Evolutionary conservation across 2,113 vertebrate genomes (phyloP).

Genomic region (Euleptes europaea): DNA sequence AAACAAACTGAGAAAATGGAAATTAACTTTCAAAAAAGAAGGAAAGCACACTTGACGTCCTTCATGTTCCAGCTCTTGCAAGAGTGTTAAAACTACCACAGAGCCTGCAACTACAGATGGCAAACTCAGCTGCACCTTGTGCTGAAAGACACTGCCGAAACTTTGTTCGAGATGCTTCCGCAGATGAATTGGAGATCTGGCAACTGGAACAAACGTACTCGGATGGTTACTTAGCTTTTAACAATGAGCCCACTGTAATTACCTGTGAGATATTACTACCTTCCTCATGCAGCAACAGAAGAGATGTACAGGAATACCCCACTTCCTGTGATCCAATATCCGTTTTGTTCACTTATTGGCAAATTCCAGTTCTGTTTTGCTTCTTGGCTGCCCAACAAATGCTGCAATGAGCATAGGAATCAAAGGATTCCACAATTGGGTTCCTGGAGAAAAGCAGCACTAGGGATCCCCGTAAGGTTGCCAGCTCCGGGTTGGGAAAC

Average conservation of each 20-base stretch:
- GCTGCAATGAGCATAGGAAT: neutral
- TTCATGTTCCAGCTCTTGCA: slow-evolving; percentile 59
- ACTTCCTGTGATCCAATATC: neutral
- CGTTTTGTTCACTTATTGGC: neutral
- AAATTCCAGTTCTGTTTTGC: neutral
- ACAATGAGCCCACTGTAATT: fast-evolving
- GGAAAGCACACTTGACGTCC: slow-evolving; percentile 65
- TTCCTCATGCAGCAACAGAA: neutral
- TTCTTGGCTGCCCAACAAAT: neutral
- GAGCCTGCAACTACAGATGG: slow-evolving; percentile 75
- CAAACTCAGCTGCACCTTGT: slow-evolving; percentile 57
- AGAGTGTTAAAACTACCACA: slow-evolving; percentile 70
- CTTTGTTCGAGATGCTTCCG: slow-evolving; percentile 73
- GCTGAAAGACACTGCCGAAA: slow-evolving; percentile 69
- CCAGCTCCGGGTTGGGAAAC: no score
- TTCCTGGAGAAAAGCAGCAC: neutral
- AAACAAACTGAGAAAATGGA: slow-evolving; percentile 69
- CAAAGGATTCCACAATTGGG: neutral
- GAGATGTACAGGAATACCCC: neutral
- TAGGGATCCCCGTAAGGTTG: no score
- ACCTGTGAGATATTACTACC: neutral
- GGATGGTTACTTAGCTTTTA: slow-evolving; percentile 47
- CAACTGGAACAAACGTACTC: slow-evolving; percentile 40
- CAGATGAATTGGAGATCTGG: slow-evolving; percentile 62
- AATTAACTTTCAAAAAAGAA: slow-evolving; percentile 67